Base-by-base conservation (phyloP, 2,113 vertebrate species). In the Zapornia atra region DNA sequence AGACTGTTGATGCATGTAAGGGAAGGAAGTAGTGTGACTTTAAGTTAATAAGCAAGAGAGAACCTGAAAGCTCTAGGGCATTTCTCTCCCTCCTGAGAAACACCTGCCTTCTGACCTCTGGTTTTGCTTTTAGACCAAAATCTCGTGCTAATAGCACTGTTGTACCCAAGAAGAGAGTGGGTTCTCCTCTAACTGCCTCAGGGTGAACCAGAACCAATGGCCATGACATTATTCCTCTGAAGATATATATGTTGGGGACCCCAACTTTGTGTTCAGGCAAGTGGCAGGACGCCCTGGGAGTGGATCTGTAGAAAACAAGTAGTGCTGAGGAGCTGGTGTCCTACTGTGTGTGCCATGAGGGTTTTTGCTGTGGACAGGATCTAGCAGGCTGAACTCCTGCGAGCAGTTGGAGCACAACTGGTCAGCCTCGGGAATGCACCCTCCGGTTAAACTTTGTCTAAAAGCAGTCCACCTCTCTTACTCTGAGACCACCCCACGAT, bases 41-140 rank as follows among this genome's bases (percentile, higher is more conserved):
- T 18, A 70, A 86, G 54, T 77, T 56, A 81, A 7, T 77, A 77
- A 83, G 17, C 51, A 71, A 15, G 28, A 70, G 25, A 34, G 5
- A 72, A 14, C 4, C 29, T 83, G 38, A 81, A 90, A 77, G 51
- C n/a, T 73, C 10, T 54, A 18, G 33, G 2, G 1, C 56, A 24
- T 61, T 94, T 91, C 15, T 88, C 25, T 81, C 8, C 28, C 21
- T 91, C 24, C 16, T 44, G 25, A 60, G 46, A 73, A 22, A 36
- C 34, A 42, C 17, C 42, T 82, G 64, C 29, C 17, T 86, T 83
- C 71, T 86, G 40, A 69, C 63, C 51, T 54, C 44, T 56, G 33
- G 29, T 70, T 94, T 96, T 82, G 68, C 63, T 80, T 82, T 76
- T 61, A 29, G 42, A 78, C 21, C 57, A 87, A 54, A 88, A 78